Percentiles rank a stretch among this genome's conserved stretches.
Evolutionary conservation across 2,888 invertebrate genomes (phyloP).

Genomic region (Agriopis marginaria): DNA sequence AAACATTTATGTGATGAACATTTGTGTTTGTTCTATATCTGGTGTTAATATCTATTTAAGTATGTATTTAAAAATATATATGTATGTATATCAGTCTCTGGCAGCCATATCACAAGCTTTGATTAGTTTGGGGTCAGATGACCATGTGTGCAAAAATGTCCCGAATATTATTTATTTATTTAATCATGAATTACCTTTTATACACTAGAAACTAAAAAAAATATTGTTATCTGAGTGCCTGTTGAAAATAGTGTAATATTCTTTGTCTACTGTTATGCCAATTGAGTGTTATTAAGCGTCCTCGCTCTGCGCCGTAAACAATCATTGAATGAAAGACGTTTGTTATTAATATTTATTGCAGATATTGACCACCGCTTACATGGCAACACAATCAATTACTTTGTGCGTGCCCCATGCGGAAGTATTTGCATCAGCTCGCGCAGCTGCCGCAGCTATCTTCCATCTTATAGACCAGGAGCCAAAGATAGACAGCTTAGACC

Average conservation of each 20-base stretch:
- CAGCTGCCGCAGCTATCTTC: constrained; percentile 91
- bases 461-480: constrained; percentile 90
- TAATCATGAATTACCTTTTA: too few relatives aligned
- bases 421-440: constrained; percentile 90
- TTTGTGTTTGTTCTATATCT: too few relatives aligned
- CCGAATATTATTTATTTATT: too few relatives aligned
- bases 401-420: constrained; percentile 91
- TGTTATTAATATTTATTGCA: constrained; percentile 51
- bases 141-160: too few relatives aligned
- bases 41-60: too few relatives aligned
- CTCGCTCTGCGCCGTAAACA: constrained; percentile 42
- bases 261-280: constrained; percentile 20
- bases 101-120: too few relatives aligned
- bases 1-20: too few relatives aligned
- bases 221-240: not conserved
- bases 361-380: constrained; percentile 91
- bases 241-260: not conserved
- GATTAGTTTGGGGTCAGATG: too few relatives aligned
- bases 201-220: too few relatives aligned
- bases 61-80: too few relatives aligned
- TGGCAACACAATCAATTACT: constrained; percentile 92
- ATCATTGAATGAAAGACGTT: constrained; percentile 3
- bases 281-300: constrained; percentile 83
- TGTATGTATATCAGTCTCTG: too few relatives aligned
- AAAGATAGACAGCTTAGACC: constrained; percentile 89